Evolutionary conservation across 30 jellyfish, hydroid and myxozoan species (phyloP).

Genomic region (Chironex yamaguchii): DNA sequence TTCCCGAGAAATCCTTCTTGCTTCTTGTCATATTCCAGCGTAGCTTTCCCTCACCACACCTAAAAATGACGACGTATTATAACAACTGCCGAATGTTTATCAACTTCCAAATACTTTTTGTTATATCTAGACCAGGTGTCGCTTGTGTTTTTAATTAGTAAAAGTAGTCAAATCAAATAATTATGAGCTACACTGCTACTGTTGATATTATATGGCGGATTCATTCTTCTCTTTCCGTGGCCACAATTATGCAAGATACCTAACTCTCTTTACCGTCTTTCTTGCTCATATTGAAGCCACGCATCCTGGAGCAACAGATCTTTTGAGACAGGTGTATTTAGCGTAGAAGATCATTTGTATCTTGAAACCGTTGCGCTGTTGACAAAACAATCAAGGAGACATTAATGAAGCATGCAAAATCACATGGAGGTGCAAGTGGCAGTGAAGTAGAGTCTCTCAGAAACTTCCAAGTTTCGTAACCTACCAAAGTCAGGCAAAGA

Average conservation of each 20-base stretch:
- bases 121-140: too few species aligned
- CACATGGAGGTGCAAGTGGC: constrained; percentile 51
- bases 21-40: too few species aligned
- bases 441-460: constrained; percentile 39
- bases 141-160: too few species aligned
- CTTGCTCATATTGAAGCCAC: constrained; percentile 43
- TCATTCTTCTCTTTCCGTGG: neutral
- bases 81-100: too few species aligned
- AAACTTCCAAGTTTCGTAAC: constrained; percentile 3
- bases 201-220: too few species aligned
- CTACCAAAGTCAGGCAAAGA: constrained; percentile 19
- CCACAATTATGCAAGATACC: neutral
- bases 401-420: constrained; percentile 42
- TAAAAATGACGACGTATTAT: too few species aligned
- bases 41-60: too few species aligned
- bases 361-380: constrained; percentile 28
- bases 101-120: too few species aligned
- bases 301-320: constrained; percentile 55
- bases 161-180: too few species aligned
- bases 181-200: too few species aligned
- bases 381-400: constrained; percentile 52
- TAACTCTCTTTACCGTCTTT: constrained; percentile 32
- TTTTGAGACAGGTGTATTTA: constrained; percentile 22
- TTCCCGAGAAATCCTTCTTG: too few species aligned
- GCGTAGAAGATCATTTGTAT: constrained; percentile 40